Percentiles rank a stretch among this genome's conserved stretches.
These are phyloP conservation scores for Drymodes brunneopygia DNA, from an alignment of 2,113 vertebrate genomes.

Conservation along the genomic window DNA sequence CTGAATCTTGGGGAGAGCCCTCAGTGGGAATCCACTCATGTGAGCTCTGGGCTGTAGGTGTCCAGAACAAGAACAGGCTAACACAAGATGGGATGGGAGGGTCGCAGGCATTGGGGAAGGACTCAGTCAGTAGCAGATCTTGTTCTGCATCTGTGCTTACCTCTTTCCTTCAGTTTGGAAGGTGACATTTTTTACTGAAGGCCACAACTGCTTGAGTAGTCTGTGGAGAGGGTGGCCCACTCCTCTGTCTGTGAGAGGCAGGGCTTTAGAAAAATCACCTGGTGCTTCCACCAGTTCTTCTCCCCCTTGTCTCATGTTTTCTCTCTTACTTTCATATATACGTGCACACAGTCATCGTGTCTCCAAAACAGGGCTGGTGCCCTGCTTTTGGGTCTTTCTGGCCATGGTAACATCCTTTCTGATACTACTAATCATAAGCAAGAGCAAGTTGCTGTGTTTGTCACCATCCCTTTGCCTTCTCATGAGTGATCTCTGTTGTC, in stretches of 20 bases:
- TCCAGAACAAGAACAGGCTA: neutral
- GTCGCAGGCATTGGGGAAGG: neutral
- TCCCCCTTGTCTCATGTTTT: neutral
- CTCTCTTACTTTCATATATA: neutral
- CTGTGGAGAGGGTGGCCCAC: neutral
- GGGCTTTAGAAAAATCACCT: neutral
- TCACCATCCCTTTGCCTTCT: neutral
- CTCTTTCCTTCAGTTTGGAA: neutral
- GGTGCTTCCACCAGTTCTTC: neutral
- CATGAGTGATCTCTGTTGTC: fast-evolving
- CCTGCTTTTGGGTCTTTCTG: neutral
- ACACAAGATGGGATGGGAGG: neutral
- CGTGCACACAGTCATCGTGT: neutral
- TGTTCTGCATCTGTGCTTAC: neutral
- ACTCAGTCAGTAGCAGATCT: neutral
- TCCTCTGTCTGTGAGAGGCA: neutral
- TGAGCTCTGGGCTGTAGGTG: neutral
- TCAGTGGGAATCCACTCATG: neutral
- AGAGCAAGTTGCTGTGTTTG: neutral
- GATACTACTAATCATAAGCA: neutral
- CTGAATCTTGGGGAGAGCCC: neutral
- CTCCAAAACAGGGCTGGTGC: neutral
- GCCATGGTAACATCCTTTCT: neutral
- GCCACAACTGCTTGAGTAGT: neutral
- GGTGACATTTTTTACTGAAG: neutral